Base-by-base conservation (phyloP, 2,797 vertebrate species). In the Brachymystax lenok region DNA sequence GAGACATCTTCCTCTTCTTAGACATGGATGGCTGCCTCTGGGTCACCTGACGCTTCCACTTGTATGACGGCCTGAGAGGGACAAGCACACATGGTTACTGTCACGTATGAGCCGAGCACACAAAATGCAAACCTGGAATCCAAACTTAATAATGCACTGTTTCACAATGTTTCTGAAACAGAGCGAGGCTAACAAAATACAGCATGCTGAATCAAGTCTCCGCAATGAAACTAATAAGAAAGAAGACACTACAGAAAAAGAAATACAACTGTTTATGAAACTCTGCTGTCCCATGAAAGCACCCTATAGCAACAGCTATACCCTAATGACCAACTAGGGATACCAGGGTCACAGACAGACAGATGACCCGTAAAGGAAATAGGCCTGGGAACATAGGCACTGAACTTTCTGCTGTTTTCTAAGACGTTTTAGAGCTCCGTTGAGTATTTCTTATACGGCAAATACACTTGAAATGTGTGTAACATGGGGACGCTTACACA, bases 31-130 rank as follows among this genome's bases (percentile, higher is more conserved):
- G 94, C 69, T 95, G 94, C 3, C 95, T 93, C 80, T 97, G 95
- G 17, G 96, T 97, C 81, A 97, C 95, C 90, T 97, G 97, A 5
- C 96, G 92, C 88, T 97, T 96, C 97, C 96, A 97, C 83, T 96
- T 94, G 84, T 96, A 96, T 0, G 96, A 97, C 0, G 97, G 97
- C 77, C 96, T 97, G 88, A 50, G 51, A 82, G n/a, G 76, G 40
- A 51, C 5, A 17, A 59, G 12, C 40, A 46, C 40, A 46, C 10
- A 46, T 12, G 0, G 10, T 46, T 10, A n/a, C n/a, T n/a, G 56
- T 61, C 56, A 8, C 5, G 4, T n/a, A 17, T 17, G 17, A 56
- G 17, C 17, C 52, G 19, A 2, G 17, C 52, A 17, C 52, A 19
- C 52, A 56, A 56, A 56, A 56, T 56, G 5, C 17, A 56, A 56